Base-by-base conservation (phyloP, 1,140 invertebrate species). In the Drosophila littoralis region DNA sequence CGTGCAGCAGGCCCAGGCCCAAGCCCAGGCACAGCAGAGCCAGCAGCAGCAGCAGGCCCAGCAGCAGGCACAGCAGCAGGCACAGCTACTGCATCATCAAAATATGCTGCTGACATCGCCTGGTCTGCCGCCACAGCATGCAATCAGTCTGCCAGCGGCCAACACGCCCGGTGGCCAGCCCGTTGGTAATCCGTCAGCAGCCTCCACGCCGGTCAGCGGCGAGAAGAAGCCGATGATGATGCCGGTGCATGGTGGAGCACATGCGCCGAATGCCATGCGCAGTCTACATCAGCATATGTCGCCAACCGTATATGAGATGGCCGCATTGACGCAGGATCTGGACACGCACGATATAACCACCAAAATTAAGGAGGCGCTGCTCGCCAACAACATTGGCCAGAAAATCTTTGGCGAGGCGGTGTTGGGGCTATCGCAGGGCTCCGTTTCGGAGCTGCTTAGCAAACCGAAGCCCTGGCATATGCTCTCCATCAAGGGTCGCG, bases 401-500 rank as follows among this genome's bases (percentile, higher is more conserved):
- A 99, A 99, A 94, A 97, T 99, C 60, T 99, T 99, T 90, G 98
- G 98, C 13, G 98, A 99, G 93, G 97, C 97, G 0, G 98, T 99
- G 28, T 93, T 99, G 0, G 98, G 98, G 0, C 93, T 99, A 10
- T 99, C 98, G 2, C 98, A 99, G 93, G 98, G 98, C 13, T 99
- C 98, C 0, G 98, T 99, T 1, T 98, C 97, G 90, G 98, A 99
- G 93, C 93, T 99, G 12, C 93, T 99, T 0, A 99, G 98, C 50
- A 99, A 99, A 93, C 98, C 98, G 1, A 99, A 99, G 91, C 98
- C 98, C 0, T 99, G 98, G 98, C 98, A 99, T 90, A 99, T 99
- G 98, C 94, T 99, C 7, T 99, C 98, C 81, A 98, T 99, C 91
- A 99, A 99, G 93, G 98, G 98, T 0, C 94, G 98, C 33, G 98